Conservation (phyloP, 2,113 vertebrate genomes). For the Pangasianodon hypophthalmus region DNA sequence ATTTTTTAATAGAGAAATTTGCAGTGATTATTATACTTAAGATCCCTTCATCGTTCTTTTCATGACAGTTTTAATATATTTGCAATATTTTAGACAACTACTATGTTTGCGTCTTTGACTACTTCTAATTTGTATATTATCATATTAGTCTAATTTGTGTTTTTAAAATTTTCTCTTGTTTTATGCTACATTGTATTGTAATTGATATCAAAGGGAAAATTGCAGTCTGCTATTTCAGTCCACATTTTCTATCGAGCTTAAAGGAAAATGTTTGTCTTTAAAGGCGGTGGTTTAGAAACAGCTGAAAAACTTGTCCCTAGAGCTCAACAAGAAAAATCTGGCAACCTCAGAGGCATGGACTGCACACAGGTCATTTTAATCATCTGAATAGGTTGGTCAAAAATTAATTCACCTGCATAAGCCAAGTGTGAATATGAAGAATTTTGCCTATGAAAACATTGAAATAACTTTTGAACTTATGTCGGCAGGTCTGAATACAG, state of each 20-base stretch:
- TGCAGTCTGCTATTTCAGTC: background rate
- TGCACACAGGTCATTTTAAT: background rate
- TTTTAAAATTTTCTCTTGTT: background rate
- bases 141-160: background rate
- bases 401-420: background rate
- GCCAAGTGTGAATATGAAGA: background rate
- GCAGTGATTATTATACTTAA: background rate
- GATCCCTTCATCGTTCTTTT: background rate
- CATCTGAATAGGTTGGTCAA: background rate
- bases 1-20: background rate
- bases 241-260: background rate
- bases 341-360: background rate
- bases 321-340: background rate
- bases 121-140: background rate
- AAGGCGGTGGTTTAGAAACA: background rate
- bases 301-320: too few species aligned
- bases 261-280: background rate
- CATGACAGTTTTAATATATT: background rate
- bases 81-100: background rate
- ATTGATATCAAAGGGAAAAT: background rate
- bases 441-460: background rate
- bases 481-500: background rate
- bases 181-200: background rate
- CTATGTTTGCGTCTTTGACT: background rate
- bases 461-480: background rate